A percentile compares a stretch with the other conserved stretches of the same genome.
These are phyloP conservation scores for Perizoma affinitatum DNA, from an alignment of 2,888 invertebrate species.

Conservation along the genomic window DNA sequence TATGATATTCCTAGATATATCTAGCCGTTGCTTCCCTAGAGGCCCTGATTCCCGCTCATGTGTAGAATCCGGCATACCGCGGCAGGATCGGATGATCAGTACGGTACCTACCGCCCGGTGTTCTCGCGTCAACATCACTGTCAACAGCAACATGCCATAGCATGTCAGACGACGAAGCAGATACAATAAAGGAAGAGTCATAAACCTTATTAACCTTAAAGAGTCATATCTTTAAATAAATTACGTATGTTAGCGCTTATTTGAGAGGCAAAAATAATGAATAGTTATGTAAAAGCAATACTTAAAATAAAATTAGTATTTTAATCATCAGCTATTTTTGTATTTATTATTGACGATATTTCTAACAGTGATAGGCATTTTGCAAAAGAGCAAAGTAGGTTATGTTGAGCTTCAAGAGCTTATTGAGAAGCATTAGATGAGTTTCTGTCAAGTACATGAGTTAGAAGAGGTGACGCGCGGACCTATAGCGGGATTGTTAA, in stretches of 20 bases:
- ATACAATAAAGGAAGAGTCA: no score
- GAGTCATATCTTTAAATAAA: no score
- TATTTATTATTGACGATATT: not conserved
- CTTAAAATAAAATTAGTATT: not conserved
- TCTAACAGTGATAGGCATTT: not conserved
- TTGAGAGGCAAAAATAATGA: not conserved
- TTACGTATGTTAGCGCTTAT: not conserved
- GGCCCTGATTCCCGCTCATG: no score
- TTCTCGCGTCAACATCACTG: no score
- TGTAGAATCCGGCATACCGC: no score
- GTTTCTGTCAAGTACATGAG: not conserved
- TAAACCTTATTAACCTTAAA: no score
- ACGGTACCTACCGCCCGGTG: no score
- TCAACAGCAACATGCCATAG: no score
- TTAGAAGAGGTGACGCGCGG: not conserved
- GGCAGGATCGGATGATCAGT: no score
- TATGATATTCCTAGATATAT: conserved; percentile 2
- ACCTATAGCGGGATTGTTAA: conserved; percentile 44
- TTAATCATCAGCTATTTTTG: not conserved
- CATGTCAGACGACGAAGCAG: no score
- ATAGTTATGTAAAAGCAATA: not conserved
- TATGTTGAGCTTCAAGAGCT: not conserved
- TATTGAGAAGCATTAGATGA: no score
- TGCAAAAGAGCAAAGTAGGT: no score
- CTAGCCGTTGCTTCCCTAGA: not conserved